phyloP scores from a whole-genome alignment of 2,888 invertebrate species.

The Octodonta nipae region DNA sequence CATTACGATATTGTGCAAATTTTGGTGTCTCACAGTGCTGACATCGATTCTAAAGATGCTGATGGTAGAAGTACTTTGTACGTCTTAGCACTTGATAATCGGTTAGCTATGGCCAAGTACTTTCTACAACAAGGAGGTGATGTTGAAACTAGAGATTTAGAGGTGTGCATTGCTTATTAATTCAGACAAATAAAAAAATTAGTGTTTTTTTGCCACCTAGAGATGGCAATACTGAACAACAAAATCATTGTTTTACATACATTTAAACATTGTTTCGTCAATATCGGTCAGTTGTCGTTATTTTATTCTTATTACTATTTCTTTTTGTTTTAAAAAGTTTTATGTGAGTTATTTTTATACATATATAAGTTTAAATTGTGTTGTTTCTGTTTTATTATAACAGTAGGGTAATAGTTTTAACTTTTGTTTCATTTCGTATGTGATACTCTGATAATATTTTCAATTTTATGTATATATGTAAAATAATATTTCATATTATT shows the following conservation, averaged over 20 bases:
- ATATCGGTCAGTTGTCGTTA: no score
- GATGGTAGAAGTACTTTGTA: constrained; percentile 87
- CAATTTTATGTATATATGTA: background rate
- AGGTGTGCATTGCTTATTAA: constrained; percentile 48
- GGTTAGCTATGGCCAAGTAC: constrained; percentile 70
- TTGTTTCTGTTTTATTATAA: background rate
- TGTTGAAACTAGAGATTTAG: constrained; percentile 76
- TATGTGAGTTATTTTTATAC: no score
- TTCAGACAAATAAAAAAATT: no score
- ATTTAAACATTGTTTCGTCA: no score
- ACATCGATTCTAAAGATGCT: constrained; percentile 78
- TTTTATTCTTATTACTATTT: no score
- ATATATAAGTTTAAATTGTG: no score
- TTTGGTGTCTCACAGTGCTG: constrained; percentile 60
- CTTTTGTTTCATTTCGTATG: no score
- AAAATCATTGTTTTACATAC: background rate
- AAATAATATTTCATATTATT: background rate
- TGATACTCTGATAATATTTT: no score
- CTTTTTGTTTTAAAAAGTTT: no score
- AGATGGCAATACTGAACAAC: background rate
- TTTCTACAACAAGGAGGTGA: constrained; percentile 67
- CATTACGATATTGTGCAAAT: constrained; percentile 66
- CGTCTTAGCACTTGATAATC: constrained; percentile 77
- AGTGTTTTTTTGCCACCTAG: no score
- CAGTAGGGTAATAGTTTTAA: no score